phyloP scores from a whole-genome alignment of 53 echinoderm and acorn worm genomes.

The Echinometra lucunter region DNA sequence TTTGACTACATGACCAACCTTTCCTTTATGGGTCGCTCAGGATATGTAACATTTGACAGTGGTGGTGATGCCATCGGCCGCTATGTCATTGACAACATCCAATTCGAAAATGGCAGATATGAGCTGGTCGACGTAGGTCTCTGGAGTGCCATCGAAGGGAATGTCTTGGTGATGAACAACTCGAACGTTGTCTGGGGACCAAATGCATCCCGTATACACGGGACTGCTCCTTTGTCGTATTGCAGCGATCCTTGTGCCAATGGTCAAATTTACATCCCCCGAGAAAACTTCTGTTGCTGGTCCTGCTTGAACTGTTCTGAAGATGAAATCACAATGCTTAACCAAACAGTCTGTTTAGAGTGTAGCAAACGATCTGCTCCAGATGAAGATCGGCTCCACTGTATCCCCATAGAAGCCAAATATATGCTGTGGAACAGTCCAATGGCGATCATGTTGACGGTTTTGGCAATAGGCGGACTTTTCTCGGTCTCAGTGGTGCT shows the following conservation, averaged over 20 bases:
- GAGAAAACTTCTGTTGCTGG: slow-evolving; percentile 77
- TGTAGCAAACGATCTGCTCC: slow-evolving; percentile 64
- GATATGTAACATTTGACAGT: slow-evolving; percentile 48
- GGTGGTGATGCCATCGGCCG: slow-evolving; percentile 56
- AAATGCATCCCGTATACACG: neutral
- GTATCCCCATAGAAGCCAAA: slow-evolving; percentile 62
- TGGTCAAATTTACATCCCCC: slow-evolving; percentile 51
- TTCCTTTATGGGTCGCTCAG: slow-evolving; percentile 29
- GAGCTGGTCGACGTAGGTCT: slow-evolving; percentile 69
- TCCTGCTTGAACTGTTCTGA: slow-evolving; percentile 66
- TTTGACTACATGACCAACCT: slow-evolving; percentile 50
- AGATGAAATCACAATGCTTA: slow-evolving; percentile 20
- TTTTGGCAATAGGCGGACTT: slow-evolving; percentile 32
- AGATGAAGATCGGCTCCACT: slow-evolving; percentile 42
- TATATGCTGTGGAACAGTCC: slow-evolving; percentile 62
- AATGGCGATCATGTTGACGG: slow-evolving; percentile 50
- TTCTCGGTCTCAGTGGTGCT: slow-evolving; percentile 10
- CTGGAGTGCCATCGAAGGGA: slow-evolving; percentile 53
- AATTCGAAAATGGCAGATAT: slow-evolving; percentile 44
- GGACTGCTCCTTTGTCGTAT: slow-evolving; percentile 27
- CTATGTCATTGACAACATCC: slow-evolving; percentile 63
- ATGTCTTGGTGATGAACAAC: neutral
- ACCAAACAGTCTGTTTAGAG: slow-evolving; percentile 58
- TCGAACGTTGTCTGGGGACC: slow-evolving; percentile 18
- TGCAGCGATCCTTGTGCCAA: slow-evolving; percentile 58